These are phyloP conservation scores for Zapus hudsonius DNA, from an alignment of 2,113 vertebrate genomes.

Conservation along the genomic window DNA sequence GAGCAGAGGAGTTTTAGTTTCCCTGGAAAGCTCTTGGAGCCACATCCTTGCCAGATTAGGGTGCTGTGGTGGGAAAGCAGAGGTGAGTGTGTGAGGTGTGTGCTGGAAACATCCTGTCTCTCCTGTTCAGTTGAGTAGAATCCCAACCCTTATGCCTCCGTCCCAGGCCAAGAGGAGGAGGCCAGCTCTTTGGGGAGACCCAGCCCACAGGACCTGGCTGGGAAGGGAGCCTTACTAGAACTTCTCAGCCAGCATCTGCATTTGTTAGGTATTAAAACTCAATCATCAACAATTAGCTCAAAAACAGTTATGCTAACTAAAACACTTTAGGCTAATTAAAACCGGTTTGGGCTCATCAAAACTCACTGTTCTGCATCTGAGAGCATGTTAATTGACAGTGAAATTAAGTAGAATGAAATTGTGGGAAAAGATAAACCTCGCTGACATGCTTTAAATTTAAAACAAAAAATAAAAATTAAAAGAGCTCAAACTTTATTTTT, in stretches of 20 bases:
- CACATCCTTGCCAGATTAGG: neutral
- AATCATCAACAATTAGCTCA: conserved; percentile 21
- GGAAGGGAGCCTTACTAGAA: neutral
- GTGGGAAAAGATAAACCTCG: neutral
- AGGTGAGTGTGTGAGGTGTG: neutral
- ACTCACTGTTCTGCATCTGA: conserved; percentile 51
- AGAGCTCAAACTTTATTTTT: too few species aligned
- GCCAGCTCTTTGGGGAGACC: neutral
- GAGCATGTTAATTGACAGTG: conserved; percentile 47
- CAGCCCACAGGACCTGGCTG: neutral
- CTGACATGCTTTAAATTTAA: neutral
- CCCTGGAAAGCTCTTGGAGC: neutral
- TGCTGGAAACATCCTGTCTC: neutral
- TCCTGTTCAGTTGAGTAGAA: neutral
- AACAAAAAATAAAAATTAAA: neutral
- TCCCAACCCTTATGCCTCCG: neutral
- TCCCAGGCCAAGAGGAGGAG: neutral
- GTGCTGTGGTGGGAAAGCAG: neutral
- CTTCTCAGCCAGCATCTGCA: neutral
- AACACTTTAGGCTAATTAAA: conserved; percentile 62
- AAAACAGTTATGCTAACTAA: conserved; percentile 40
- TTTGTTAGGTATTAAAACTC: conserved; percentile 16
- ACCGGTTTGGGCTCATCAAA: conserved; percentile 50
- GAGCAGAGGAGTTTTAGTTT: neutral
- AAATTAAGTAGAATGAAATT: conserved; percentile 42